Conservation (phyloP, 92 coral and sea anemone species). For the Ricordea florida region DNA sequence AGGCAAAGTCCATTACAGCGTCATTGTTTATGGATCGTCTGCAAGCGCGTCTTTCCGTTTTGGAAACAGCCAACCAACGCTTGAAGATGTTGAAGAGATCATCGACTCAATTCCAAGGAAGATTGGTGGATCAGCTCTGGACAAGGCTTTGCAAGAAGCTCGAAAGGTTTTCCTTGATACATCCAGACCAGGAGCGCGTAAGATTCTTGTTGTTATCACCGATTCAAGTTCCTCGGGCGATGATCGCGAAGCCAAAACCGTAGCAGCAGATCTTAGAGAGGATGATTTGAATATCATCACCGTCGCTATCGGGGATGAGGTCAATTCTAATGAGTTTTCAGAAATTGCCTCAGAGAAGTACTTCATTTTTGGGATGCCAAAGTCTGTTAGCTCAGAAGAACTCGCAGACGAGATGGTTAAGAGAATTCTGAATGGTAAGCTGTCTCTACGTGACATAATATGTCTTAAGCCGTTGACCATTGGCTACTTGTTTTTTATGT, state of each 20-base stretch:
- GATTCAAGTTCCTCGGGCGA: constrained; percentile 77
- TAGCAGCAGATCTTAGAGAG: constrained; percentile 40
- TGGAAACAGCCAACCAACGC: constrained; percentile 31
- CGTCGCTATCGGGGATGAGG: constrained; percentile 58
- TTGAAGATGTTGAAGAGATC: constrained; percentile 30
- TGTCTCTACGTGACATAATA: too few species aligned
- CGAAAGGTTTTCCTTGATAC: constrained; percentile 49
- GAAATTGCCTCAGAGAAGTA: too few species aligned
- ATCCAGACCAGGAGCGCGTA: constrained; percentile 64
- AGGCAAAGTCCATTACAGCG: constrained; percentile 46
- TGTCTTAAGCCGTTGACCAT: too few species aligned
- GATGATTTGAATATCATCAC: constrained; percentile 55
- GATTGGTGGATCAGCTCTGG: constrained; percentile 57
- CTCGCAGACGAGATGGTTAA: too few species aligned
- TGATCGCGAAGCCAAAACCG: too few species aligned
- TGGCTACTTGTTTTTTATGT: too few species aligned
- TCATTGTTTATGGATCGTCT: constrained; percentile 54
- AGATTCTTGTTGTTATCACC: constrained; percentile 80
- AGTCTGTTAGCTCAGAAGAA: too few species aligned
- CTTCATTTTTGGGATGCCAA: too few species aligned
- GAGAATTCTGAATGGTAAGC: too few species aligned
- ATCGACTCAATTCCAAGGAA: constrained; percentile 15
- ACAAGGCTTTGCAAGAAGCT: constrained; percentile 45
- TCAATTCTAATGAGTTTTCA: constrained; percentile 21
- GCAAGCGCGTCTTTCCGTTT: not conserved